phyloP scores from a whole-genome alignment of 1,140 invertebrate genomes.

The Orius insidiosus region DNA sequence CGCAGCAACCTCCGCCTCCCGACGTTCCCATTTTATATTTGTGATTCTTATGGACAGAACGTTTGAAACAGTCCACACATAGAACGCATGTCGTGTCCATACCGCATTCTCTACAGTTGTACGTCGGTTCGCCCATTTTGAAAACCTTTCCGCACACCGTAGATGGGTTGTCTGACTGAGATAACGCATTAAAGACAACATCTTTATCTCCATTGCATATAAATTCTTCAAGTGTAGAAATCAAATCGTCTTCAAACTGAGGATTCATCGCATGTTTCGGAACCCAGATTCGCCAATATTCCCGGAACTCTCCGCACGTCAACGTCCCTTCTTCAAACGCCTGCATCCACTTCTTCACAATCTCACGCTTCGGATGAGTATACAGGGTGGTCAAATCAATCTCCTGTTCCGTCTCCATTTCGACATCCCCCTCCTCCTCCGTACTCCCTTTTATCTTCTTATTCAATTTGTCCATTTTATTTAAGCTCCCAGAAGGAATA shows the following conservation, averaged over 20 bases:
- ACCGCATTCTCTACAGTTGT: constrained; percentile 92
- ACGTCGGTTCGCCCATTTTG: constrained; percentile 91
- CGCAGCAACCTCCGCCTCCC: constrained; percentile 85
- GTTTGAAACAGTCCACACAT: constrained; percentile 93
- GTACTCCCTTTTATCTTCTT: too few species aligned
- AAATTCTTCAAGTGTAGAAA: constrained; percentile 56
- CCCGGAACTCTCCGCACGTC: constrained; percentile 39
- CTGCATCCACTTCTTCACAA: constrained; percentile 35
- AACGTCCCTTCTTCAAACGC: constrained; percentile 40
- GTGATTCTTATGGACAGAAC: constrained; percentile 69
- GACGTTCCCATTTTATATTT: constrained; percentile 93
- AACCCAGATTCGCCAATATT: constrained; percentile 52
- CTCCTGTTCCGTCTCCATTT: constrained; percentile 4
- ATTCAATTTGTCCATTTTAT: too few species aligned
- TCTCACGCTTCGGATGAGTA: background rate
- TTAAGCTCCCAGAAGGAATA: too few species aligned
- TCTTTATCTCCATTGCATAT: constrained; percentile 52
- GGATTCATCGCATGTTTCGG: constrained; percentile 59
- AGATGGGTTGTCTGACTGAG: constrained; percentile 42
- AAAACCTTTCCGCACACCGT: constrained; percentile 88
- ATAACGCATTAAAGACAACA: constrained; percentile 36
- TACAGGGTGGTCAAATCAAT: constrained; percentile 6
- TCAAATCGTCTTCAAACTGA: constrained; percentile 39
- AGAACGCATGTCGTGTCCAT: constrained; percentile 95
- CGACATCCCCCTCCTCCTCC: too few species aligned